Base-by-base conservation (phyloP, 2,797 vertebrate genomes). In the Syndactyla subalaris region DNA sequence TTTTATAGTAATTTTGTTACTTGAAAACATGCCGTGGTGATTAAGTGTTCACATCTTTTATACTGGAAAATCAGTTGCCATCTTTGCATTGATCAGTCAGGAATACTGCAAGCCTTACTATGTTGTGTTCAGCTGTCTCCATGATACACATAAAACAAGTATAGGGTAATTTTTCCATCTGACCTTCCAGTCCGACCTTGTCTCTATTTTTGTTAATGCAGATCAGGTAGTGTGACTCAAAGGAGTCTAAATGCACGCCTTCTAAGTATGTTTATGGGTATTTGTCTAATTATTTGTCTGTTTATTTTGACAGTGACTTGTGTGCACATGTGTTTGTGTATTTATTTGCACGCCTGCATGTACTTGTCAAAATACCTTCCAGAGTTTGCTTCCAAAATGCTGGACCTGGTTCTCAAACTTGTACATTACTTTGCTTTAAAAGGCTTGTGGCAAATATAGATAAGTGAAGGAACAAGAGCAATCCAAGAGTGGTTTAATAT, bases 341-440 rank as follows among this genome's bases (percentile, higher is more conserved):
- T 82, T 96, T 87, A 94, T 89, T 94, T 96, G 96, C 96, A 96
- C 71, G 95, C 84, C 74, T 96, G 96, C 94, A 96, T 93, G 96
- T 89, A 92, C 45, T 93, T 92, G 86, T 95, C 61, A 82, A 94
- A 79, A 61, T 61, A 29, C 49, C 48, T 89, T 76, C 81, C 38
- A 79, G 77, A 92, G 18, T 85, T 95, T 95, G 61, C 67, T 93
- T 93, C 67, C 80, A 87, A 93, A 92, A 76, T 79, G 74, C 66
- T 88, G 74, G 58, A 76, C 43, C 39, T 88, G 22, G 2, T 81
- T 93, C 45, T 85, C 52, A 74, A 79, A 87, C 68, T 45, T 24
- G 1, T 71, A 58, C 74, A 63, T 59, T 71, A 46, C 34, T 85
- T 91, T 3, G 1, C 38, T 85, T 85, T 72, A 58, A 80, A 87